These are phyloP conservation scores for Sorex fumeus DNA, from an alignment of 2,113 vertebrate genomes.

Conservation along the genomic window DNA sequence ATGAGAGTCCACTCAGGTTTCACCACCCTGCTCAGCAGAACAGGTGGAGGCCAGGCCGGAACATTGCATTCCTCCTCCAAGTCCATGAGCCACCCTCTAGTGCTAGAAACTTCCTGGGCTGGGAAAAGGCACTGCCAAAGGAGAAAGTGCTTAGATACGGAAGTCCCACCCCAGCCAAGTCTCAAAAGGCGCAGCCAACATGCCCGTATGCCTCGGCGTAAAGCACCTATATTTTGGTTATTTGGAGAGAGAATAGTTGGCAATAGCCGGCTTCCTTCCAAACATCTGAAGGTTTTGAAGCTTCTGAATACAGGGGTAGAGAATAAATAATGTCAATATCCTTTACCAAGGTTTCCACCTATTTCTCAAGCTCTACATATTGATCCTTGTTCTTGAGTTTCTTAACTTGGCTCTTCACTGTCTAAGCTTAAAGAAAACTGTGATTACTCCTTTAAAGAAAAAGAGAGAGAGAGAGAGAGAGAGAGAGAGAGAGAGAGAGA, in stretches of 20 bases:
- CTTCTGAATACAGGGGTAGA: constrained; percentile 13
- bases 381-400: background rate
- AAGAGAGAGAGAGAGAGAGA: background rate
- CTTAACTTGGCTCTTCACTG: constrained; percentile 29
- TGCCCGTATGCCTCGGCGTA: background rate
- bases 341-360: constrained; percentile 60
- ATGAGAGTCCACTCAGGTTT: constrained; percentile 59
- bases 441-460: constrained; percentile 69
- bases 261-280: constrained; percentile 62
- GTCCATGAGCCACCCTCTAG: background rate
- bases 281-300: constrained; percentile 55
- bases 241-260: constrained; percentile 38
- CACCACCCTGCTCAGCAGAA: constrained; percentile 59
- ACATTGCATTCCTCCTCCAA: constrained; percentile 3
- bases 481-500: constrained; percentile 51
- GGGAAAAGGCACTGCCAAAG: constrained; percentile 16
- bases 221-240: constrained; percentile 37
- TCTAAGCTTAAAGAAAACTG: constrained; percentile 26
- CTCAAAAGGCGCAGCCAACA: constrained; percentile 6
- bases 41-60: constrained; percentile 54
- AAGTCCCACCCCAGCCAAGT: constrained; percentile 55
- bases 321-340: background rate
- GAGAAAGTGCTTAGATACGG: constrained; percentile 14
- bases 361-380: constrained; percentile 58
- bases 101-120: background rate